phyloP scores from a whole-genome alignment of 64 coral and sea anemone genomes.

The Montipora efflorescens region DNA sequence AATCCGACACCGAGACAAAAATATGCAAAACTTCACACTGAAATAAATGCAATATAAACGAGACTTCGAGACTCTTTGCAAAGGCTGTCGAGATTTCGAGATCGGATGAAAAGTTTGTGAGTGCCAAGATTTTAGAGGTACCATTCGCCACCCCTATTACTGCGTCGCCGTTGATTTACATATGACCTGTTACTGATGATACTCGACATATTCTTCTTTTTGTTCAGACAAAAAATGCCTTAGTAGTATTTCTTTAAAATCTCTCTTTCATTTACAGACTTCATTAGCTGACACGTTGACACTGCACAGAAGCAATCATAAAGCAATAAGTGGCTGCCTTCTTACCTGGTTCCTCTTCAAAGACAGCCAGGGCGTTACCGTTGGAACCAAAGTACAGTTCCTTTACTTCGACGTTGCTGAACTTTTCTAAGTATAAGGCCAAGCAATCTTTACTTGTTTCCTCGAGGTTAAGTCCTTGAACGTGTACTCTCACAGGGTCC shows the following conservation, averaged over 20 bases:
- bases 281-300: not conserved
- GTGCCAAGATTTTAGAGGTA: too few species aligned
- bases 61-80: too few species aligned
- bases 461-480: conserved; percentile 48
- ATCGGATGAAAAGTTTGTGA: too few species aligned
- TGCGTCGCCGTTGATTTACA: too few species aligned
- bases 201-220: not conserved
- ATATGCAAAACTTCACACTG: too few species aligned
- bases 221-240: not conserved
- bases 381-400: conserved; percentile 40
- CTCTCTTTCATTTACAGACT: not conserved
- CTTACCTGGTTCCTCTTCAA: not conserved
- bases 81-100: too few species aligned
- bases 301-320: not conserved
- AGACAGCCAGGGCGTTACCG: conserved; percentile 30
- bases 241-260: too few species aligned
- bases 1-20: too few species aligned
- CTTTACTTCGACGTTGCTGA: conserved; percentile 38
- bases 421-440: conserved; percentile 43
- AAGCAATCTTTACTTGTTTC: conserved; percentile 51
- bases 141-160: too few species aligned
- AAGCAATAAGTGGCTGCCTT: not conserved
- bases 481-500: conserved; percentile 59
- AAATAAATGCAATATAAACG: too few species aligned
- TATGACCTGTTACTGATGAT: too few species aligned